A percentile compares a stretch with the other conserved stretches of the same genome.
Conservation (phyloP, 1,140 invertebrate species). For the Polypedilum vanderplanki region DNA sequence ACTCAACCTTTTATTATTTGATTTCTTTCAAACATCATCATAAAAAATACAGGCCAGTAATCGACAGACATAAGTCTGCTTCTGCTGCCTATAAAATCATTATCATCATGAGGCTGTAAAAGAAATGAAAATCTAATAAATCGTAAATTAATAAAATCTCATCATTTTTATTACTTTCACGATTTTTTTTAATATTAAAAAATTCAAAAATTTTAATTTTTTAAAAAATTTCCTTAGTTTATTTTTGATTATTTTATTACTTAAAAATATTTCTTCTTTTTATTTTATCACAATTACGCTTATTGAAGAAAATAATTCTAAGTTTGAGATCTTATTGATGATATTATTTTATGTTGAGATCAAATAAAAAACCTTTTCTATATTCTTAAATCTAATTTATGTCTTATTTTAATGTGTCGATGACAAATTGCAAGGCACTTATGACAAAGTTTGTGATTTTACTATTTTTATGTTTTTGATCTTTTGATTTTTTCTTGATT, state of each 20-base stretch:
- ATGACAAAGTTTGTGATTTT: neutral
- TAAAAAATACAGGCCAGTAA: neutral
- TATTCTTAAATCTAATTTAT: neutral
- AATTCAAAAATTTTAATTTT: no score
- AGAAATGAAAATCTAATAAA: neutral
- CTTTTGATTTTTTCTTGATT: constrained; percentile 14
- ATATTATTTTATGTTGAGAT: no score
- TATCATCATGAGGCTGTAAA: no score
- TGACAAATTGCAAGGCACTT: constrained; percentile 8
- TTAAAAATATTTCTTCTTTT: neutral
- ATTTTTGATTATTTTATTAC: neutral
- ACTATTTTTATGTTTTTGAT: no score
- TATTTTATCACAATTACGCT: neutral
- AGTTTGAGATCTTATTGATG: no score
- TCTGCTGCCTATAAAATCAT: no score
- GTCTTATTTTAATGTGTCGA: neutral
- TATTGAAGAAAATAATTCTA: no score
- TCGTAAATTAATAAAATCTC: neutral
- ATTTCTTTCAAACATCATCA: neutral
- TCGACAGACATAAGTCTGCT: neutral
- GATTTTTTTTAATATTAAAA: neutral
- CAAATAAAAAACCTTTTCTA: no score
- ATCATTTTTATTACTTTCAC: neutral
- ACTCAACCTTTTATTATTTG: neutral
- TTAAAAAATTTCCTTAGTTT: no score